Evolutionary conservation across 2,888 invertebrate species (phyloP).

Genomic region (Dendrolimus pini): DNA sequence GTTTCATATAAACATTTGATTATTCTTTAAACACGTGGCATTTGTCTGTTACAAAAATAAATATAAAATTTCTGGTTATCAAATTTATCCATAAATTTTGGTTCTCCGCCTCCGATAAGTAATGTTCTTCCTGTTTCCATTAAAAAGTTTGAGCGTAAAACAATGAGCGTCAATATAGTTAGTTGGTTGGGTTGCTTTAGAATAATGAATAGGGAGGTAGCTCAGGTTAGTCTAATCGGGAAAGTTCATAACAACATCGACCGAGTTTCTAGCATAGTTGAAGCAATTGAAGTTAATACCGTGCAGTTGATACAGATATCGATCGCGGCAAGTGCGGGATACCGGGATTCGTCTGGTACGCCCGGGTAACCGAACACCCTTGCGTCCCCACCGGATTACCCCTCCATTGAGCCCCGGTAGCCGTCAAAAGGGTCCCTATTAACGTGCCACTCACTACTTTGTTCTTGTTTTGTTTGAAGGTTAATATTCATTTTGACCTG

Average conservation of each 20-base stretch:
- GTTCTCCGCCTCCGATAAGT: slow-evolving; percentile 1
- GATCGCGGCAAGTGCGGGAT: slow-evolving; percentile 66
- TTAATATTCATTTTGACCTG: slow-evolving; percentile 65
- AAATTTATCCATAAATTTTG: neutral
- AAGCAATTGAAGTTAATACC: slow-evolving; percentile 35
- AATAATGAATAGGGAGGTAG: slow-evolving; percentile 43
- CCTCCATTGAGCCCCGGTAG: slow-evolving; percentile 15
- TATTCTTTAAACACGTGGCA: too few relatives aligned
- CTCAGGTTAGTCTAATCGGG: slow-evolving; percentile 51
- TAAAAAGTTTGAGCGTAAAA: too few relatives aligned
- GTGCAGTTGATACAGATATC: slow-evolving; percentile 53
- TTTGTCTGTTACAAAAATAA: too few relatives aligned
- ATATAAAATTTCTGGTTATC: too few relatives aligned
- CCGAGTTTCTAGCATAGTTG: slow-evolving; percentile 58
- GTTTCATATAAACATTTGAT: too few relatives aligned
- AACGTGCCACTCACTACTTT: slow-evolving; percentile 63
- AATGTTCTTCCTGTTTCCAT: too few relatives aligned
- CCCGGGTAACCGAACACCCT: slow-evolving; percentile 47
- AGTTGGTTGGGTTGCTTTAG: slow-evolving; percentile 49
- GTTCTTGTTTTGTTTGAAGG: slow-evolving; percentile 75
- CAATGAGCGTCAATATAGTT: slow-evolving; percentile 8
- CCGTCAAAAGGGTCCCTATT: slow-evolving; percentile 53
- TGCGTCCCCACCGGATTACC: slow-evolving; percentile 25
- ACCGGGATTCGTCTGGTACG: slow-evolving; percentile 68
- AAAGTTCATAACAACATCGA: slow-evolving; percentile 70